Conservation (phyloP, 2,888 invertebrate genomes). For the Oscheius sp. region DNA sequence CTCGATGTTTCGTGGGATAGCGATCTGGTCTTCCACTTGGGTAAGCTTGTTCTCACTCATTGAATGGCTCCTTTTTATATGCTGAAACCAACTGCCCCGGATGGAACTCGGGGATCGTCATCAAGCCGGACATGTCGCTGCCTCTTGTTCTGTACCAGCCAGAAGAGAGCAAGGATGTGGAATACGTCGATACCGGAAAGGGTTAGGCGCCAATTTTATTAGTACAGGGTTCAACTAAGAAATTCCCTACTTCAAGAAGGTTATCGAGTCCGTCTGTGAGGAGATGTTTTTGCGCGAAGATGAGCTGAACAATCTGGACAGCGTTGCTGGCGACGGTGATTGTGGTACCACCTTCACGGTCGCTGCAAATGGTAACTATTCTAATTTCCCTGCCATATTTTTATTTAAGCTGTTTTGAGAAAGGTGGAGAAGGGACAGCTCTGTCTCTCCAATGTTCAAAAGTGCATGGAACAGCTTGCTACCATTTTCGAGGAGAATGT, state of each 20-base stretch:
- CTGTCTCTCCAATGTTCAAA: conserved; percentile 38
- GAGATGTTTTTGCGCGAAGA: conserved; percentile 79
- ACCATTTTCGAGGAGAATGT: conserved; percentile 62
- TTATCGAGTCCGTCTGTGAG: conserved; percentile 71
- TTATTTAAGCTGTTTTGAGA: conserved; percentile 39
- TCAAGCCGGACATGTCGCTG: conserved; percentile 6
- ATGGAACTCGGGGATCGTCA: conserved; percentile 8
- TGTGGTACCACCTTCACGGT: conserved; percentile 78
- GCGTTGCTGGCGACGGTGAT: conserved; percentile 83
- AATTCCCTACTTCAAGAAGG: not conserved
- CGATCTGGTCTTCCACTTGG: conserved; percentile 42
- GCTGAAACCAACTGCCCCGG: conserved; percentile 21
- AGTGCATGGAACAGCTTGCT: conserved; percentile 58
- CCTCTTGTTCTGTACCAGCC: too few species aligned
- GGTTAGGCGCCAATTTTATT: conserved; percentile 1
- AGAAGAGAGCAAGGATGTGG: not conserved
- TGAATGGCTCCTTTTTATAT: conserved; percentile 11
- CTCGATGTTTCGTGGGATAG: conserved; percentile 69
- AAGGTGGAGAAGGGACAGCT: conserved; percentile 2
- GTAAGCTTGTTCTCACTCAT: conserved; percentile 55
- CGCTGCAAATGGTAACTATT: conserved; percentile 42
- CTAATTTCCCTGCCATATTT: too few species aligned
- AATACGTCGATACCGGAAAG: not conserved
- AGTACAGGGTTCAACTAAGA: not conserved
- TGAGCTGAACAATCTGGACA: conserved; percentile 80